Conservation (phyloP, 2,113 vertebrate species). For the Numida meleagris region DNA sequence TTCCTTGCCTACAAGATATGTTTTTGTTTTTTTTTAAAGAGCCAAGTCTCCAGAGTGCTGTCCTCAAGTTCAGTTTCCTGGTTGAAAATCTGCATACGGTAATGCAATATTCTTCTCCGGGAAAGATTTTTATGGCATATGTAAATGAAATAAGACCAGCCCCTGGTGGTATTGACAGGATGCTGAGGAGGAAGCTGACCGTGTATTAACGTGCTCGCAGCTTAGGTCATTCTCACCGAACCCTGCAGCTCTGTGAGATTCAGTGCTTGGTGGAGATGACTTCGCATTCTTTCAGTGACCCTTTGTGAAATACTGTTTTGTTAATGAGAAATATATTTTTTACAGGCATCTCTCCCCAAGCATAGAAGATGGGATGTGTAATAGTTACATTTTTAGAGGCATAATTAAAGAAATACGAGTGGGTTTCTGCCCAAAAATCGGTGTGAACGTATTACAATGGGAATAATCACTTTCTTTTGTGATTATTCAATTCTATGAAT, state of each 20-base stretch:
- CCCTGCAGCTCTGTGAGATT: slow-evolving; percentile 53
- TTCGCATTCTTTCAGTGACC: slow-evolving; percentile 50
- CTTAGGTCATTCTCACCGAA: slow-evolving; percentile 51
- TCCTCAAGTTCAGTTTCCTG: slow-evolving; percentile 50
- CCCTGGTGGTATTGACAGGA: slow-evolving; percentile 62
- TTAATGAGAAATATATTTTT: slow-evolving; percentile 21
- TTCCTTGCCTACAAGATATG: not conserved
- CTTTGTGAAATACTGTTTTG: slow-evolving; percentile 35
- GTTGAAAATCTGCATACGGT: slow-evolving; percentile 67
- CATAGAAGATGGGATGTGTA: slow-evolving; percentile 6
- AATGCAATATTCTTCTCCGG: slow-evolving; percentile 55
- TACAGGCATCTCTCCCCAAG: not conserved
- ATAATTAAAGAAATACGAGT: slow-evolving; percentile 46
- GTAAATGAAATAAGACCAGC: slow-evolving; percentile 64
- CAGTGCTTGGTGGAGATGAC: slow-evolving; percentile 34
- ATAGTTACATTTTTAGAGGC: slow-evolving; percentile 32
- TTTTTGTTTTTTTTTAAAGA: not conserved
- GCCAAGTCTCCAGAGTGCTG: slow-evolving; percentile 5
- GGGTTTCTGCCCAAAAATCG: slow-evolving; percentile 38
- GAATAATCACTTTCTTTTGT: slow-evolving; percentile 42
- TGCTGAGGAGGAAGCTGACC: slow-evolving; percentile 39
- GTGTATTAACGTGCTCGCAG: slow-evolving; percentile 20
- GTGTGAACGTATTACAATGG: slow-evolving; percentile 27
- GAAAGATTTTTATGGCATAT: slow-evolving; percentile 58
- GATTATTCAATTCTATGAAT: not conserved